Conservation (phyloP, 1,140 invertebrate species). For the Ceratosolen fusciceps region DNA sequence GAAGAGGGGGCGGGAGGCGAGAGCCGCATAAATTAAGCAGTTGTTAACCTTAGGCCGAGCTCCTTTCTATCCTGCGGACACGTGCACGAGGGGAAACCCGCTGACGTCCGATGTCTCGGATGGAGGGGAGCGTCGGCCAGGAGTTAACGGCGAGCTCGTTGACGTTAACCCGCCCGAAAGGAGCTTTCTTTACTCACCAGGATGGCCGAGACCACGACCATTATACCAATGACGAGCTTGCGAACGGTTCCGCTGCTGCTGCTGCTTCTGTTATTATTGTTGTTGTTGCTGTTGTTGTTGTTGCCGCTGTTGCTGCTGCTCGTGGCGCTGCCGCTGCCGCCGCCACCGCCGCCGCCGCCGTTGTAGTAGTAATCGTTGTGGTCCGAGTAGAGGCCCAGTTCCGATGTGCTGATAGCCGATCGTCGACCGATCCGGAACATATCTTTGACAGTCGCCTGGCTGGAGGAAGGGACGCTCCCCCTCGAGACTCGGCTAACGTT, state of each 20-base stretch:
- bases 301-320: slow-evolving; percentile 59
- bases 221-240: slow-evolving; percentile 66
- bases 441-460: slow-evolving; percentile 52
- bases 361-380: slow-evolving; percentile 60
- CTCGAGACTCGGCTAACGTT: neutral
- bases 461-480: neutral
- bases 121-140: slow-evolving; percentile 62
- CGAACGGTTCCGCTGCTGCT: slow-evolving; percentile 59
- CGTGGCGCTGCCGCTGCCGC: slow-evolving; percentile 59
- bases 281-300: slow-evolving; percentile 62
- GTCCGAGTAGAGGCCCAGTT: slow-evolving; percentile 69
- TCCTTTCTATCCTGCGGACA: slow-evolving; percentile 32
- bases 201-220: slow-evolving; percentile 66
- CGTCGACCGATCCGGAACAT: slow-evolving; percentile 66
- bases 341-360: slow-evolving; percentile 59
- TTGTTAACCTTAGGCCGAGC: slow-evolving; percentile 31
- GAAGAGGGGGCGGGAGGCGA: slow-evolving; percentile 10
- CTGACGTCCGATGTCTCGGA: slow-evolving; percentile 69
- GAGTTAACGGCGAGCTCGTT: slow-evolving; percentile 57
- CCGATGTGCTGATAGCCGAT: slow-evolving; percentile 67
- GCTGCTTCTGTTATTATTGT: slow-evolving; percentile 60
- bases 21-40: slow-evolving; percentile 44
- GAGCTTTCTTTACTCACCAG: slow-evolving; percentile 65
- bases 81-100: slow-evolving; percentile 47
- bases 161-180: slow-evolving; percentile 61